Conservation (phyloP, 2,113 vertebrate genomes). For the Axis porcinus region DNA sequence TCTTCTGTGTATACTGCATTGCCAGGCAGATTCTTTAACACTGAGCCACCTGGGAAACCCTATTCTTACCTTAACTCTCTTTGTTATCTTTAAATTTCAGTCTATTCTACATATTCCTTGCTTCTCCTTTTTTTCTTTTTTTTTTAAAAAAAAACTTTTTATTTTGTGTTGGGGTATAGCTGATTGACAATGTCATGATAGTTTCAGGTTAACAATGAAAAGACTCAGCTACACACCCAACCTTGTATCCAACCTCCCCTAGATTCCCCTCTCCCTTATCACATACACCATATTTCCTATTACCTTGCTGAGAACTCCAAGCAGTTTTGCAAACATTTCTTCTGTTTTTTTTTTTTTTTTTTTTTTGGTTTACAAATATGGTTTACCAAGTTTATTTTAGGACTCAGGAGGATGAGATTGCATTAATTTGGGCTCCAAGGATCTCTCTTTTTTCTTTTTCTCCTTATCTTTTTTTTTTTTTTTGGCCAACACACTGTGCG, state of each 20-base stretch:
- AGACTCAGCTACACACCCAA: neutral
- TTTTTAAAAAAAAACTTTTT: neutral
- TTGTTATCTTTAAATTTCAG: neutral
- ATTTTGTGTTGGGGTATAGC: neutral
- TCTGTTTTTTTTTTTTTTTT: neutral
- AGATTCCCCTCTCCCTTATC: neutral
- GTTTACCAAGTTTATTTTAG: neutral
- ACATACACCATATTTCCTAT: neutral
- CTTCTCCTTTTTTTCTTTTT: neutral
- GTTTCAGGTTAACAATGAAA: neutral
- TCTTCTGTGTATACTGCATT: neutral
- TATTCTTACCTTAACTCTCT: neutral
- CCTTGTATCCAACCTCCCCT: neutral
- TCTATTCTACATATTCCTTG: neutral
- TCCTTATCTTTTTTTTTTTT: neutral
- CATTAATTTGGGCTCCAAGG: neutral
- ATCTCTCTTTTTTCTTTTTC: fast-evolving
- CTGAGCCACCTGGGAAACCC: neutral
- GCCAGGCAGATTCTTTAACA: neutral
- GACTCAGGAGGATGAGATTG: neutral
- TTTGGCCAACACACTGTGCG: neutral
- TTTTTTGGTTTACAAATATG: neutral
- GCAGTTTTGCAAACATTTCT: neutral
- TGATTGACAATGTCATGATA: neutral
- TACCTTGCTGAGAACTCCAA: neutral